phyloP scores from a whole-genome alignment of 2,888 invertebrate species.

The Dorcus hopei region DNA sequence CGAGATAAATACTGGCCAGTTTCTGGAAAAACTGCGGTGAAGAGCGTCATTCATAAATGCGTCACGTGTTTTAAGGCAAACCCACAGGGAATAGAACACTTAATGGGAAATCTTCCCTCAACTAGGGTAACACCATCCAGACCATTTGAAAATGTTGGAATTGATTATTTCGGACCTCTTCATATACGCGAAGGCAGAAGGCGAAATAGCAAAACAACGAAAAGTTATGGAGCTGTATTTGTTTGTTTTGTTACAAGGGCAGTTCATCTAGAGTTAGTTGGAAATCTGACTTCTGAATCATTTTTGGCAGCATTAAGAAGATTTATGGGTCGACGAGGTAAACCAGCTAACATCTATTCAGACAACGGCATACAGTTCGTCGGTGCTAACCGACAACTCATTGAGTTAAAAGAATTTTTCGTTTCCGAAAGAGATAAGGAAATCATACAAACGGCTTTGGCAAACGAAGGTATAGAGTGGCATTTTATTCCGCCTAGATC shows the following conservation, averaged over 20 bases:
- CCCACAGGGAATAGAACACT: not conserved
- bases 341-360: slow-evolving; percentile 27
- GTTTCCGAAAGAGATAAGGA: not conserved
- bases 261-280: slow-evolving; percentile 37
- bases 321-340: slow-evolving; percentile 34
- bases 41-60: not conserved
- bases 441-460: not conserved
- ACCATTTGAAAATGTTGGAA: slow-evolving; percentile 13
- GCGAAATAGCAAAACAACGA: slow-evolving; percentile 10
- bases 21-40: not conserved
- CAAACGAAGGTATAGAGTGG: not conserved
- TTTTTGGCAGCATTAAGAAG: slow-evolving; percentile 35
- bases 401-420: not conserved
- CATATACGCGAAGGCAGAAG: slow-evolving; percentile 9
- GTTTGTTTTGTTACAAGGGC: slow-evolving; percentile 36
- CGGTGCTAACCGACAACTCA: slow-evolving; percentile 31
- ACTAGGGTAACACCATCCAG: not conserved
- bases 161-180: slow-evolving; percentile 22
- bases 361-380: slow-evolving; percentile 38
- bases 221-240: slow-evolving; percentile 28
- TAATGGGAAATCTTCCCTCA: slow-evolving; percentile 13
- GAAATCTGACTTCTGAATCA: slow-evolving; percentile 30
- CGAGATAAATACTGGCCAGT: slow-evolving; percentile 11
- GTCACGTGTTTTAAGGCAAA: not conserved
- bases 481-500: slow-evolving; percentile 13